phyloP scores from a whole-genome alignment of 2,888 invertebrate genomes.

The Diaprepes abbreviatus region DNA sequence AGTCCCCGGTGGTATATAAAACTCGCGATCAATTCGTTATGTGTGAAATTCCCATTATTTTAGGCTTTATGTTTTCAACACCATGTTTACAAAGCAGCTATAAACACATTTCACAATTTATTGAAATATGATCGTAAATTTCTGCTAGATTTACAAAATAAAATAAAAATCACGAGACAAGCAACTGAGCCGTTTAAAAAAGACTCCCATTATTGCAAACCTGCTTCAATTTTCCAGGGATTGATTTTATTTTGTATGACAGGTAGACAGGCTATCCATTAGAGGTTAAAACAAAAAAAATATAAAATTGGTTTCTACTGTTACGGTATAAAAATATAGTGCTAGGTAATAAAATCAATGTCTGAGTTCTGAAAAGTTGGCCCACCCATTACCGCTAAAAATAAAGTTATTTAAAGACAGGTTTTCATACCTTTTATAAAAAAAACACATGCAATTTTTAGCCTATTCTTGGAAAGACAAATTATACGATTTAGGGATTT shows the following conservation, averaged over 20 bases:
- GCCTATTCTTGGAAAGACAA: too few species aligned
- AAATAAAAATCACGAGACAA: conserved; percentile 17
- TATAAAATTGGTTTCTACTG: neutral
- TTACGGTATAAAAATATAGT: neutral
- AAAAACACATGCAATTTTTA: too few species aligned
- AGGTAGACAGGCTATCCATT: conserved; percentile 31
- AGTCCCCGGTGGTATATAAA: too few species aligned
- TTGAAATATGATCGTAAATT: conserved; percentile 10
- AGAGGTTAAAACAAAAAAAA: conserved; percentile 28
- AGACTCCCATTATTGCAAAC: conserved; percentile 22
- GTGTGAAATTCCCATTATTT: too few species aligned
- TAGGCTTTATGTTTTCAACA: too few species aligned
- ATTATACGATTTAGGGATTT: too few species aligned
- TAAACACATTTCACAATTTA: neutral
- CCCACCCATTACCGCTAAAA: too few species aligned
- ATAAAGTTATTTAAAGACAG: too few species aligned
- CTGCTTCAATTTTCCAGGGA: conserved; percentile 29
- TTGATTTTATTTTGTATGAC: conserved; percentile 19
- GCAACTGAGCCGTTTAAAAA: conserved; percentile 12
- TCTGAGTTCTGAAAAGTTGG: neutral
- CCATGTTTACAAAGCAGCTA: neutral
- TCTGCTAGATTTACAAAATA: conserved; percentile 23
- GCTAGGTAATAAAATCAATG: neutral
- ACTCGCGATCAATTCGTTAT: too few species aligned
- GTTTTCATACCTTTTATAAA: too few species aligned